These are phyloP conservation scores for Trematocara unimaculatum DNA, from an alignment of 2,113 vertebrate genomes.

Conservation along the genomic window DNA sequence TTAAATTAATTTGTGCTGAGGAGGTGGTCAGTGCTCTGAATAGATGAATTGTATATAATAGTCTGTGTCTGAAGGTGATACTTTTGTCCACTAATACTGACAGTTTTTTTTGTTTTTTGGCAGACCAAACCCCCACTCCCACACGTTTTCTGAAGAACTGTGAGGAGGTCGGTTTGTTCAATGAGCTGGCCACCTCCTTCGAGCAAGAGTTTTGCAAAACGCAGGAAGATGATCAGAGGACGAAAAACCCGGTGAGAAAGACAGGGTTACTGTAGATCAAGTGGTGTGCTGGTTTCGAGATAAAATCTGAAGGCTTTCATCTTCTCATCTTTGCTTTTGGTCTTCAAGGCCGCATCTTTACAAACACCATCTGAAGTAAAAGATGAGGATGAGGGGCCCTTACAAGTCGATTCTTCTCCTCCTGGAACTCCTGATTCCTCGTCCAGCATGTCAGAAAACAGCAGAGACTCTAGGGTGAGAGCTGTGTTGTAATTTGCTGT, in stretches of 20 bases:
- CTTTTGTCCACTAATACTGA: neutral
- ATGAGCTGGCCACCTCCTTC: constrained; percentile 91
- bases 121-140: constrained; percentile 96
- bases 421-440: constrained; percentile 82
- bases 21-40: neutral
- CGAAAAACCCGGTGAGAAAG: constrained; percentile 69
- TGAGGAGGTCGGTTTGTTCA: constrained; percentile 96
- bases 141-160: constrained; percentile 98
- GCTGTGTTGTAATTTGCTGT: neutral
- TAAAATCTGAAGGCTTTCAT: neutral
- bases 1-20: neutral
- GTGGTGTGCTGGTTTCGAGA: neutral
- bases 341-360: constrained; percentile 51
- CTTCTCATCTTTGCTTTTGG: neutral
- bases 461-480: constrained; percentile 60
- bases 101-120: neutral
- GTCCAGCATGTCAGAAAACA: constrained; percentile 74
- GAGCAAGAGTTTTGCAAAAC: constrained; percentile 95
- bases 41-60: neutral
- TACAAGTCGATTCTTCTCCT: constrained; percentile 89
- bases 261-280: neutral
- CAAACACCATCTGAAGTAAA: constrained; percentile 83
- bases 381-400: constrained; percentile 85
- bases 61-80: neutral
- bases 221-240: constrained; percentile 86